Conservation (phyloP, 1,140 invertebrate genomes). For the Pseudomyrmex flavicornis region DNA sequence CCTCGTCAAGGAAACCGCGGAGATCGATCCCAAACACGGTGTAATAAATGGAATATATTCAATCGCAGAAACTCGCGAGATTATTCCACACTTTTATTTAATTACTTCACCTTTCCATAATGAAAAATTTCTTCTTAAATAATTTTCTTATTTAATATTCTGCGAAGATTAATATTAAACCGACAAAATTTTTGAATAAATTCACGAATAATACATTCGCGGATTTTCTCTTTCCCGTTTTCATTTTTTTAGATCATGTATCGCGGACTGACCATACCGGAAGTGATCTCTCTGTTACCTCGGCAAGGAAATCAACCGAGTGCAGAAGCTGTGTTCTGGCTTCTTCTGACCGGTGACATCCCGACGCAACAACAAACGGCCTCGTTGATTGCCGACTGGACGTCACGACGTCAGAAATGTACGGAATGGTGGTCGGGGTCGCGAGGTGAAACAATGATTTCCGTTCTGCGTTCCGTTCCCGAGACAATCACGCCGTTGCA, state of each 20-base stretch:
- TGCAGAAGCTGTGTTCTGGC: conserved; percentile 78
- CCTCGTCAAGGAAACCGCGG: conserved; percentile 76
- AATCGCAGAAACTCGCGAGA: background rate
- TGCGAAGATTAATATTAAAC: too few relatives aligned
- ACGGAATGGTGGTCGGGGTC: conserved; percentile 73
- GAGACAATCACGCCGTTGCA: conserved; percentile 69
- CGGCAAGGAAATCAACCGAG: conserved; percentile 74
- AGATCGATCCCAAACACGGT: conserved; percentile 70
- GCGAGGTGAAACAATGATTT: conserved; percentile 68
- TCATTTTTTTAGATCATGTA: conserved; percentile 69
- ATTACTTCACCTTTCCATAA: background rate
- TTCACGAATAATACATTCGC: too few relatives aligned
- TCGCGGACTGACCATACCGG: conserved; percentile 76
- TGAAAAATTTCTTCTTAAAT: background rate
- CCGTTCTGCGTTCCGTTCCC: conserved; percentile 70
- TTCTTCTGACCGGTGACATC: conserved; percentile 78
- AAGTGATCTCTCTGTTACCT: conserved; percentile 74
- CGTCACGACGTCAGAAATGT: conserved; percentile 67
- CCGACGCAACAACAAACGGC: conserved; percentile 77
- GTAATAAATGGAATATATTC: conserved; percentile 60
- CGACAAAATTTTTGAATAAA: too few relatives aligned
- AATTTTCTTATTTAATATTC: background rate
- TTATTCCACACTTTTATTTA: too few relatives aligned
- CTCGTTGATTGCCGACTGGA: conserved; percentile 76
- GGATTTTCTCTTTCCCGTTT: background rate